These are phyloP conservation scores for Paratrypauchen microcephalus DNA, from an alignment of 2,797 vertebrate species.

Conservation along the genomic window DNA sequence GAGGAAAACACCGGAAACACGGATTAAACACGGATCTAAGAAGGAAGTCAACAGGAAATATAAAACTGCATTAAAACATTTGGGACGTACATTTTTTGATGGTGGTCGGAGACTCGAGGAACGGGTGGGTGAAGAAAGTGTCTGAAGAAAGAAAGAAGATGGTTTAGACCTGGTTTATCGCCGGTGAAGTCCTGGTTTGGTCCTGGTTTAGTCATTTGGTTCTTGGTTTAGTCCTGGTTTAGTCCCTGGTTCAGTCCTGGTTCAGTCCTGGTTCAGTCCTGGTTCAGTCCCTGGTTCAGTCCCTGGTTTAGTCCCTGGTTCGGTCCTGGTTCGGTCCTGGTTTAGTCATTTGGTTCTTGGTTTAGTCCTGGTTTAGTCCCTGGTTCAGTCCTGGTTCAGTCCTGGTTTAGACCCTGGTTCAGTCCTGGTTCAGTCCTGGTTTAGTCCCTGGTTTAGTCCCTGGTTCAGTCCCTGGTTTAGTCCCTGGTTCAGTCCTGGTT, in stretches of 20 bases:
- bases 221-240: no score
- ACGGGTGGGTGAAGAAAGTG: conserved; percentile 91
- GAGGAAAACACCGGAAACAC: neutral
- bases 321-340: no score
- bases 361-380: no score
- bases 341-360: no score
- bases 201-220: no score
- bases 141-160: conserved; percentile 71
- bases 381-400: neutral
- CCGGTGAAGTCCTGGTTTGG: neutral
- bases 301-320: no score
- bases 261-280: no score
- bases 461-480: neutral
- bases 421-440: no score
- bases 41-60: neutral
- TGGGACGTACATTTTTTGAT: conserved; percentile 92
- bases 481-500: no score
- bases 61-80: neutral
- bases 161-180: neutral
- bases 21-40: neutral
- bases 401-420: neutral
- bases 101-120: conserved; percentile 85
- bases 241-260: no score
- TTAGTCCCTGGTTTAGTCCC: no score
- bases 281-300: no score